A percentile compares a stretch with the other conserved stretches of the same genome.
Conservation (phyloP, 2,113 vertebrate genomes). For the Chunga burmeisteri region DNA sequence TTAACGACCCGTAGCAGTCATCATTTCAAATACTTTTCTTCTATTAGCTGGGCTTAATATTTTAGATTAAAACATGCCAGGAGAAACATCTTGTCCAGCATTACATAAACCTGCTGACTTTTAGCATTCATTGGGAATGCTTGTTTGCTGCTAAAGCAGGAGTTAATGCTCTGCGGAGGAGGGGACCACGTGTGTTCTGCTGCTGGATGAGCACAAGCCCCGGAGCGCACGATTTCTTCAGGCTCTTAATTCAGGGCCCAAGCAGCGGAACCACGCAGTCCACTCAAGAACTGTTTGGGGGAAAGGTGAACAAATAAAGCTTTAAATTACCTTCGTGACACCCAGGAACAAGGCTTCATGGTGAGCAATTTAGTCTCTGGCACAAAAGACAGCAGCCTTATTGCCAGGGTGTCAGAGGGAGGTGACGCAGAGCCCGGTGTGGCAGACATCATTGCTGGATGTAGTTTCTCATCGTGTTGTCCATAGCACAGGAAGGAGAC, state of each 20-base stretch:
- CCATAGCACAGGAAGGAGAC: background rate
- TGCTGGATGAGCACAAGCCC: background rate
- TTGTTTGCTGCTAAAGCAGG: background rate
- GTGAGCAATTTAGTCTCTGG: background rate
- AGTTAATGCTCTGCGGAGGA: background rate
- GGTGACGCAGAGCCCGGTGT: background rate
- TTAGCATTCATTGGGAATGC: background rate
- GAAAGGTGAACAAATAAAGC: background rate
- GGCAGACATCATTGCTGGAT: background rate
- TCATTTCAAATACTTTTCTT: background rate
- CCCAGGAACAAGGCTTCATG: background rate
- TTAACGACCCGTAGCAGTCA: background rate
- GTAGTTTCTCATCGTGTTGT: background rate
- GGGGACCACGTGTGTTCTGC: fast-evolving
- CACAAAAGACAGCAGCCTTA: background rate
- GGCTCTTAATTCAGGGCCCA: background rate
- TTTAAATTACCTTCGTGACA: background rate
- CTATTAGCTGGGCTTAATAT: background rate
- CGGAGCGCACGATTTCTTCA: background rate
- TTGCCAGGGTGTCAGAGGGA: background rate
- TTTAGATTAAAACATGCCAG: background rate
- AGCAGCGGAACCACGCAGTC: background rate
- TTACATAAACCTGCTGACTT: background rate
- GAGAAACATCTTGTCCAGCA: background rate
- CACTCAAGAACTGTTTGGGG: background rate